Base-by-base conservation (phyloP, 2,888 invertebrate genomes). In the Andrena trimmerana region DNA sequence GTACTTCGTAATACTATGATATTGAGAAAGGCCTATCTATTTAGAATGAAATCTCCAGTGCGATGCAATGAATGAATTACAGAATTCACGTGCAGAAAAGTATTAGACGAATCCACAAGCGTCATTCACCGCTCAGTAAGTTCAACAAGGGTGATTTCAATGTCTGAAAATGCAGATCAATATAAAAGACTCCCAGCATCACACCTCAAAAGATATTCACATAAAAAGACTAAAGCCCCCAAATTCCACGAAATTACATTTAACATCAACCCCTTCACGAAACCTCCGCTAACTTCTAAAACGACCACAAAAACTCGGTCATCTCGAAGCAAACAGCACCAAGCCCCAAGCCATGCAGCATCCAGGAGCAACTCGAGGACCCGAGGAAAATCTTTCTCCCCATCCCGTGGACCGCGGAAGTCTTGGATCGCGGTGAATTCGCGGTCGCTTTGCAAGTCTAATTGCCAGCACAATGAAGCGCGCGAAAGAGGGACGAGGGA, bases 361-460 rank as follows among this genome's bases (percentile, higher is more conserved):
- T 20, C 10, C 29, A n/a, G 0, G 10, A 20, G 6, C n/a, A 29
- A 27, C 33, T 1, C 27, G 7, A 36, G n/a, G 20, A 62, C 10
- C 67, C 52, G 29, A 27, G 66, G 31, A 42, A 67, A 70, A 78
- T 70, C 52, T 29, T 50, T 13, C 36, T 50, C n/a, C 70, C 48
- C 7, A 20, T 31, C 10, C 54, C 48, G 10, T n/a, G 48, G 66
- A 31, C 33, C 65, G 27, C 48, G 42, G 31, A 54, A 48, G 59
- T 69, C 29, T 27, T 70, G 63, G 63, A 75, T 76, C 81, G 31
- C 86, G 68, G 70, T 80, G 86, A 88, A 85, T 86, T 86, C 87
- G 82, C 84, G 85, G 78, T 81, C 81, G 86, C 89, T 92, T 92
- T 92, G 92, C 92, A 92, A 92, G 89, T 92, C 92, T 91, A 92